phyloP scores from a whole-genome alignment of 2,113 vertebrate species.

The Gavia stellata region DNA sequence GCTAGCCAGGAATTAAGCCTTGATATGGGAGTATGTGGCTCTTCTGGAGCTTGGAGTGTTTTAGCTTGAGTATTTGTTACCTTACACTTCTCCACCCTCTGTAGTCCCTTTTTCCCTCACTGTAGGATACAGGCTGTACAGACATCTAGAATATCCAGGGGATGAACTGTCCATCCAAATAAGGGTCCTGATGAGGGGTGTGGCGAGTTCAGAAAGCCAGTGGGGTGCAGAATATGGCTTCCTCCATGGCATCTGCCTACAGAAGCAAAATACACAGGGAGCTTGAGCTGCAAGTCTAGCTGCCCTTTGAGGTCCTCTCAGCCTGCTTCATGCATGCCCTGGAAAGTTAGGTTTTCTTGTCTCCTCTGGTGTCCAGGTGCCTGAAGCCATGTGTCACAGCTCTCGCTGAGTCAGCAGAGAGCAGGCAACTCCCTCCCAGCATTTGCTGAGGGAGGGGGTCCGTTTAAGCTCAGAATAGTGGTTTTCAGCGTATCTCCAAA shows the following conservation, averaged over 20 bases:
- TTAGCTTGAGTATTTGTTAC: background rate
- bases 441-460: background rate
- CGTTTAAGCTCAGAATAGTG: background rate
- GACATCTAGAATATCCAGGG: background rate
- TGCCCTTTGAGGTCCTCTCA: background rate
- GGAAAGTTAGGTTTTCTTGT: background rate
- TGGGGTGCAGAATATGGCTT: background rate
- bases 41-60: background rate
- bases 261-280: background rate
- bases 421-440: background rate
- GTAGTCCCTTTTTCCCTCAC: background rate
- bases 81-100: background rate
- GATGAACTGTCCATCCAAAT: background rate
- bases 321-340: background rate
- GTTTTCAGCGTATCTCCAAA: background rate
- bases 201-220: background rate
- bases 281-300: background rate
- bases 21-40: background rate
- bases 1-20: background rate
- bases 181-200: background rate
- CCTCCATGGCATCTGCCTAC: background rate
- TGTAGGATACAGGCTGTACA: background rate
- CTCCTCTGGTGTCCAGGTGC: background rate
- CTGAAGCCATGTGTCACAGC: background rate
- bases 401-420: background rate